Percentiles rank a stretch among this genome's conserved stretches.
Conservation (phyloP, 2,113 vertebrate species). For the Sardina pilchardus region DNA sequence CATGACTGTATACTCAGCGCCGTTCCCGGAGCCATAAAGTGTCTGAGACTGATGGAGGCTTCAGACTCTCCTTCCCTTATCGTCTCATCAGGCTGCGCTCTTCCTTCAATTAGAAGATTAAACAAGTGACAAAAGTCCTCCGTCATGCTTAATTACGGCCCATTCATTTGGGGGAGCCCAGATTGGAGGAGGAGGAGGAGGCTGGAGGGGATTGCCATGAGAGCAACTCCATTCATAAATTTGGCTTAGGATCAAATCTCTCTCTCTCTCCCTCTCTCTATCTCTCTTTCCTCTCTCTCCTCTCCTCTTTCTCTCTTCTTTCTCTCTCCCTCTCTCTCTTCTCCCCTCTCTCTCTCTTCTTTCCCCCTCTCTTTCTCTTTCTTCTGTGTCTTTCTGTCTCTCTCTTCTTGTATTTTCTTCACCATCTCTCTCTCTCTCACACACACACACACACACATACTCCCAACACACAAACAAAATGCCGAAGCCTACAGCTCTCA, state of each 20-base stretch:
- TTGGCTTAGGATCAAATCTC: not conserved
- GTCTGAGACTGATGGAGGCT: not conserved
- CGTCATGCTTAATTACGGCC: not conserved
- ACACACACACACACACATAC: not conserved
- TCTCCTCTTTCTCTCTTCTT: not conserved
- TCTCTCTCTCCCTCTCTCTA: not conserved
- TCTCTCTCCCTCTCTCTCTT: not conserved
- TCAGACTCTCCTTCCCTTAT: not conserved
- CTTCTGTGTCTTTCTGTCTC: not conserved
- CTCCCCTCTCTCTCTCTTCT: not conserved
- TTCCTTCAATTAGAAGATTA: not conserved
- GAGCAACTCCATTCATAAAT: constrained; percentile 16
- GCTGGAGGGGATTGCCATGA: not conserved
- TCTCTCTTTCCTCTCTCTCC: not conserved
- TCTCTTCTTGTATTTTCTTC: not conserved
- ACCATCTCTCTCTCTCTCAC: not conserved
- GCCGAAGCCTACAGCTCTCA: not conserved
- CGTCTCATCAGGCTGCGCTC: not conserved
- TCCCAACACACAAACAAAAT: not conserved
- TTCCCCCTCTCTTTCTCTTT: not conserved
- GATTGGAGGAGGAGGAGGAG: not conserved
- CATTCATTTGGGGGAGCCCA: not conserved
- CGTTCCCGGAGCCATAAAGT: not conserved
- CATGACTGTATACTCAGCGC: not conserved
- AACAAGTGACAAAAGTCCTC: constrained; percentile 15